Evolutionary conservation across 2,888 invertebrate genomes (phyloP).

Genomic region (Stenodema calcarata): DNA sequence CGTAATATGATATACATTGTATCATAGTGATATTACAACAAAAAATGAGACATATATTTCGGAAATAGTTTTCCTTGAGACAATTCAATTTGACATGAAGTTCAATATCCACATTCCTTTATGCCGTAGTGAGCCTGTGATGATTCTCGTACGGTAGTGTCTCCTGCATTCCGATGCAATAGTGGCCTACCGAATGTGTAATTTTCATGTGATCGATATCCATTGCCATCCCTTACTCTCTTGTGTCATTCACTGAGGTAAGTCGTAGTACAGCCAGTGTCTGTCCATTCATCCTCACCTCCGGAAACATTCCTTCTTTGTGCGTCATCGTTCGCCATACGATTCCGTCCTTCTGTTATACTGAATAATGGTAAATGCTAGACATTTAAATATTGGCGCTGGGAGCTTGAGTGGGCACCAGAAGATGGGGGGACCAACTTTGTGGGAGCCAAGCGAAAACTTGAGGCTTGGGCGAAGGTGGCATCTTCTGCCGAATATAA

Average conservation of each 20-base stretch:
- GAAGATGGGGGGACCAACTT: no score
- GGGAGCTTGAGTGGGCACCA: no score
- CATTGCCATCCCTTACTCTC: not conserved
- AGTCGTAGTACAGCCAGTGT: not conserved
- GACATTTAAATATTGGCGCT: no score
- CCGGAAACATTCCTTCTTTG: not conserved
- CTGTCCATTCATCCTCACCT: not conserved
- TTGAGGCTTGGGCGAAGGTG: no score
- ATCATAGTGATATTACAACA: not conserved
- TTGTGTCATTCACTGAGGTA: not conserved
- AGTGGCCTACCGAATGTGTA: not conserved
- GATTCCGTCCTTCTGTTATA: no score
- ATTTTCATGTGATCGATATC: not conserved
- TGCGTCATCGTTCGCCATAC: not conserved
- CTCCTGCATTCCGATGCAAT: no score
- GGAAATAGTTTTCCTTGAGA: not conserved
- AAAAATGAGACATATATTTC: not conserved
- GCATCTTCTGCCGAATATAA: no score
- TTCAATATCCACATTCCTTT: not conserved
- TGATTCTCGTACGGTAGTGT: not conserved
- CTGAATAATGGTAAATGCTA: no score
- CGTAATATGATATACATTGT: no score
- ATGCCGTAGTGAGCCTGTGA: not conserved
- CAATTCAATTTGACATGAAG: not conserved
- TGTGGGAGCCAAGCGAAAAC: no score